A percentile compares a stretch with the other conserved stretches of the same genome.
These are phyloP conservation scores for Vespertilio murinus DNA, from an alignment of 2,797 vertebrate genomes.

Conservation along the genomic window DNA sequence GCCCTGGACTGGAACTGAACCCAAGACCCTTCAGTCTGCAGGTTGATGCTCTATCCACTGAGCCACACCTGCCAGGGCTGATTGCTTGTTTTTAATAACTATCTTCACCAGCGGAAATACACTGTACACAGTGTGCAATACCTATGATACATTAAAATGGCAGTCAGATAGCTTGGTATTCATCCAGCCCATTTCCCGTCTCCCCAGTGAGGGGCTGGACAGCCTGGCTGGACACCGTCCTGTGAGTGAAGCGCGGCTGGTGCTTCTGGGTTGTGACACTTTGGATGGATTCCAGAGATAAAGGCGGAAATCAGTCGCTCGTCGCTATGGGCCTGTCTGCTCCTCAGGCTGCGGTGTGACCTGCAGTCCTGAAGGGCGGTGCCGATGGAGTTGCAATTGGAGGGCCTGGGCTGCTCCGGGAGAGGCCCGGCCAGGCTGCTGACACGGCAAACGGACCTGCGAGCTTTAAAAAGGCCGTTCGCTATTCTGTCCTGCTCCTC, in stretches of 20 bases:
- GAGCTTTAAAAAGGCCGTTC: slow-evolving; percentile 1
- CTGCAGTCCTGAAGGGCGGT: slow-evolving; percentile 17
- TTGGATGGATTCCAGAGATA: slow-evolving; percentile 76
- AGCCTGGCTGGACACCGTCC: slow-evolving; percentile 24
- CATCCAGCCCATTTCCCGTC: background rate
- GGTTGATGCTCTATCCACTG: too few relatives aligned
- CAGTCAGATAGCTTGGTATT: background rate
- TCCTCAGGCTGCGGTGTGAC: slow-evolving; percentile 73
- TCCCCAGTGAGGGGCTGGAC: background rate
- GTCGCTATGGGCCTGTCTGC: slow-evolving; percentile 68
- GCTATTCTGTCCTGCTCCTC: slow-evolving; percentile 10
- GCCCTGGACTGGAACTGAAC: too few relatives aligned
- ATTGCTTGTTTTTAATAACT: background rate
- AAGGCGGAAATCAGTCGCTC: slow-evolving; percentile 80
- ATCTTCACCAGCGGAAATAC: background rate
- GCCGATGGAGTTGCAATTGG: slow-evolving; percentile 69
- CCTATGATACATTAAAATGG: slow-evolving; percentile 18
- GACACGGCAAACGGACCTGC: background rate
- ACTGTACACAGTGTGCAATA: background rate
- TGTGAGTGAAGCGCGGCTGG: slow-evolving; percentile 19
- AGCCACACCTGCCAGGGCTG: too few relatives aligned
- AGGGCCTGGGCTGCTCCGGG: background rate
- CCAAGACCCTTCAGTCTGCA: too few relatives aligned
- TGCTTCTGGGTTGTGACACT: slow-evolving; percentile 63
- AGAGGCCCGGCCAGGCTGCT: background rate